These are phyloP conservation scores for Hirudo medicinalis DNA, from an alignment of 1,140 invertebrate genomes.

Conservation along the genomic window DNA sequence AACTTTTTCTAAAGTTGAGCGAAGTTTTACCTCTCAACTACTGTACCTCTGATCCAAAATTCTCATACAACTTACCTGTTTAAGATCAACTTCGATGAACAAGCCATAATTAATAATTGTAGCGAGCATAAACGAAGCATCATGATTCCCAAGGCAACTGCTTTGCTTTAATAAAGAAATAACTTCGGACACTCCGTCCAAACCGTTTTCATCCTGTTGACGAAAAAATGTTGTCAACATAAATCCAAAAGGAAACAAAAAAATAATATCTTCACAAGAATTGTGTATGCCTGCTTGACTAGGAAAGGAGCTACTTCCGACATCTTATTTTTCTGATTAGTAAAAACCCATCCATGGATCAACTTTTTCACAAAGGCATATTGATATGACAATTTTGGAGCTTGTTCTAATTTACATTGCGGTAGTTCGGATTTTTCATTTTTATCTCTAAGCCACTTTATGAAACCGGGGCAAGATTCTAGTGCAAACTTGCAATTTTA, in stretches of 20 bases:
- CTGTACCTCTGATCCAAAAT: neutral
- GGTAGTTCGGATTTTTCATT: neutral
- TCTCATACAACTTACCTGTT: conserved; percentile 26
- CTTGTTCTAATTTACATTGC: neutral
- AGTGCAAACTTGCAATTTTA: neutral
- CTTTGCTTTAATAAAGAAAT: conserved; percentile 27
- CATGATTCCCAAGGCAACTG: conserved; percentile 30
- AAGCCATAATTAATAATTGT: conserved; percentile 33
- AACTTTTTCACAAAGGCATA: conserved; percentile 3
- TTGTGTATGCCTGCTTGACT: neutral
- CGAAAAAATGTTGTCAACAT: neutral
- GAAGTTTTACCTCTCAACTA: neutral
- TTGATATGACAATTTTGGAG: neutral
- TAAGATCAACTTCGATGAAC: conserved; percentile 27
- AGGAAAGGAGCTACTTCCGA: neutral
- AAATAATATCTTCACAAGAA: conserved; percentile 1
- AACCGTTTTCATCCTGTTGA: conserved; percentile 11
- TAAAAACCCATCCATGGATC: neutral
- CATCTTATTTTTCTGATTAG: neutral
- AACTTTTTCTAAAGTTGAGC: neutral
- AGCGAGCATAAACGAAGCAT: conserved; percentile 32
- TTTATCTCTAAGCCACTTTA: neutral
- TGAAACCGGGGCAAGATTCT: neutral
- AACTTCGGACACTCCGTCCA: conserved; percentile 1
- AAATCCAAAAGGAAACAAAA: neutral